Percentiles rank a stretch among this genome's conserved stretches.
These are phyloP conservation scores for Paratrypauchen microcephalus DNA, from an alignment of 2,797 vertebrate genomes.

Conservation along the genomic window DNA sequence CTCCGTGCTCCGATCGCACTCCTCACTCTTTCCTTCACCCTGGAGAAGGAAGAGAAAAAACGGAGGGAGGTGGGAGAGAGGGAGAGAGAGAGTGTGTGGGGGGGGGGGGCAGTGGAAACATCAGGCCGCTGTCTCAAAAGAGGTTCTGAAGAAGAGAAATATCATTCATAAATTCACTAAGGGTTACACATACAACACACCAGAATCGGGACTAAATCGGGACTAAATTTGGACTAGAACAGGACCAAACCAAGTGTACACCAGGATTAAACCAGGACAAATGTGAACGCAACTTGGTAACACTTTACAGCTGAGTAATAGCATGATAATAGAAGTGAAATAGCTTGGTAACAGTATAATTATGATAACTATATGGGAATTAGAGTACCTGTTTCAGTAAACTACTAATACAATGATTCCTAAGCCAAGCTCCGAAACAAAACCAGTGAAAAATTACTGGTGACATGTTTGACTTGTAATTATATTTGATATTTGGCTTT, in stretches of 20 bases:
- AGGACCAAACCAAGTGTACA: background rate
- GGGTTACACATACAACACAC: background rate
- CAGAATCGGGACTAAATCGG: background rate
- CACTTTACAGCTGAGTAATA: background rate
- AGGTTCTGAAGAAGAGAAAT: conserved; percentile 58
- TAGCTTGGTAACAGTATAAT: conserved; percentile 23
- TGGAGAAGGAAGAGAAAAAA: conserved; percentile 63
- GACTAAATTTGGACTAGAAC: background rate
- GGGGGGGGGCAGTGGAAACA: conserved; percentile 76
- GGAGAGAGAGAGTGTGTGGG: conserved; percentile 3
- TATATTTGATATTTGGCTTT: too few relatives aligned
- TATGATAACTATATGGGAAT: background rate
- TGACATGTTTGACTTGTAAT: too few relatives aligned
- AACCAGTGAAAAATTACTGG: too few relatives aligned
- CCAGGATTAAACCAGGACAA: background rate
- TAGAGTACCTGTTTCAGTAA: background rate
- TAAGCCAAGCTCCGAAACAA: too few relatives aligned
- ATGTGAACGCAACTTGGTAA: background rate
- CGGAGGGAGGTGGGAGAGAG: background rate
- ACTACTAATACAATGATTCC: too few relatives aligned
- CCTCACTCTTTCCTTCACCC: conserved; percentile 78
- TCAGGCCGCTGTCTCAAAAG: conserved; percentile 76
- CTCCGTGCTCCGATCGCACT: conserved; percentile 70
- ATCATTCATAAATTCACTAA: conserved; percentile 15
- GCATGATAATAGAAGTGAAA: conserved; percentile 23